Base-by-base conservation (phyloP, 2,888 invertebrate genomes). In the Drosophila anomalipes region DNA sequence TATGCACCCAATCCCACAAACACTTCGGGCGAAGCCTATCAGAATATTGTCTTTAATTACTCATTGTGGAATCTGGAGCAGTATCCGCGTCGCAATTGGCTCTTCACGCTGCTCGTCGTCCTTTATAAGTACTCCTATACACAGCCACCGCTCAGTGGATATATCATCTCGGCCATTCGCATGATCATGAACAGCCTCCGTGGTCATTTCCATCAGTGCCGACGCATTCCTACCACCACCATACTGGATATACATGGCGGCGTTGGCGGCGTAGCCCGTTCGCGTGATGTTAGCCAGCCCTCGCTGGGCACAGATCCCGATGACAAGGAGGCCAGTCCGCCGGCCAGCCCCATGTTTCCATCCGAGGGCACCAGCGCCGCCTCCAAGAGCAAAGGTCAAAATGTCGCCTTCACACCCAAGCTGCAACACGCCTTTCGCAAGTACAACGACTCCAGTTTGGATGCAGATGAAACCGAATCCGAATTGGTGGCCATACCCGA, bases 121-220 rank as follows among this genome's bases (percentile, higher is more conserved):
- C 94, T 99, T 1, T 99, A 99, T 92, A 99, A 99, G 95, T 97
- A 97, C 92, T 96, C 97, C 91, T 97, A 97, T 91, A 96, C 95
- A 57, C 95, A 95, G 82, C 96, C 96, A 54, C 94, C 96, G 0
- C 94, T 96, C 84, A 96, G 96, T 91, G 94, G 94, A 12, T 96
- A 97, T 89, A 95, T 98, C 60, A 96, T 97, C 91, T 95, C 96
- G 1, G 94, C 99, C 77, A 96, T 99, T 62, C 95, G 96, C 81
- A 97, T 99, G 83, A 97, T 99, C 22, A 95, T 99, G 70, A 98
- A 98, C 93, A 98, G 99, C 0, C 94, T 99, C 33, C 91, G 92
- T 10, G 91, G 91, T 16, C 92, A 92, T 39, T 97, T 97, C 92
- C 99, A 99, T 94, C 96, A 96, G 74, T 99, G 99, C 93, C 96